Conservation (phyloP, 2,888 invertebrate species). For the Prenolepis imparis region DNA sequence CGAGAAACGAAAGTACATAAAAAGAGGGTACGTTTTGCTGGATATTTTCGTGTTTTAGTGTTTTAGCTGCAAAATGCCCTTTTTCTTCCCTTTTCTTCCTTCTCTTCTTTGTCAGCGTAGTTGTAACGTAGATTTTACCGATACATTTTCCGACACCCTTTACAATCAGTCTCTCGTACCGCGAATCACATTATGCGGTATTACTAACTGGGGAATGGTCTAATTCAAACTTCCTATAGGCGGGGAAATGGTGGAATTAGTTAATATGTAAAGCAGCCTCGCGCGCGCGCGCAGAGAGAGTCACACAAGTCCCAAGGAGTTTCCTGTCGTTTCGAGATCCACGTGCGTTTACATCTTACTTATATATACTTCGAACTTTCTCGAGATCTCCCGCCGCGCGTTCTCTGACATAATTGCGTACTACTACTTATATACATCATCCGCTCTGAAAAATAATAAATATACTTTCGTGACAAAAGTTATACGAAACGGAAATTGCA, state of each 20-base stretch:
- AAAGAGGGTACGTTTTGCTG: not conserved
- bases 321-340: constrained; percentile 59
- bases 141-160: constrained; percentile 51
- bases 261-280: constrained; percentile 76
- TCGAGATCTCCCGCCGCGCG: constrained; percentile 14
- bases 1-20: not conserved
- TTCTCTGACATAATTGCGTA: constrained; percentile 44
- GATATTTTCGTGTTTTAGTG: not conserved
- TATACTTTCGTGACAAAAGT: constrained; percentile 37
- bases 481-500: constrained; percentile 35
- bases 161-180: constrained; percentile 65
- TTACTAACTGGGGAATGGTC: constrained; percentile 75
- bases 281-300: constrained; percentile 32
- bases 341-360: constrained; percentile 60
- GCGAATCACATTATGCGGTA: constrained; percentile 66
- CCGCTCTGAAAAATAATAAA: constrained; percentile 50
- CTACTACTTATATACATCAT: constrained; percentile 21
- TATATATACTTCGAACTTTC: constrained; percentile 41
- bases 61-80: not conserved
- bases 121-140: constrained; percentile 27
- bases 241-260: constrained; percentile 70
- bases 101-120: constrained; percentile 6
- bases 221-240: constrained; percentile 72
- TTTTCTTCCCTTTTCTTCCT: no score
- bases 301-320: constrained; percentile 65